Conservation (phyloP, 2,888 invertebrate species). For the Teinopalpus imperialis region DNA sequence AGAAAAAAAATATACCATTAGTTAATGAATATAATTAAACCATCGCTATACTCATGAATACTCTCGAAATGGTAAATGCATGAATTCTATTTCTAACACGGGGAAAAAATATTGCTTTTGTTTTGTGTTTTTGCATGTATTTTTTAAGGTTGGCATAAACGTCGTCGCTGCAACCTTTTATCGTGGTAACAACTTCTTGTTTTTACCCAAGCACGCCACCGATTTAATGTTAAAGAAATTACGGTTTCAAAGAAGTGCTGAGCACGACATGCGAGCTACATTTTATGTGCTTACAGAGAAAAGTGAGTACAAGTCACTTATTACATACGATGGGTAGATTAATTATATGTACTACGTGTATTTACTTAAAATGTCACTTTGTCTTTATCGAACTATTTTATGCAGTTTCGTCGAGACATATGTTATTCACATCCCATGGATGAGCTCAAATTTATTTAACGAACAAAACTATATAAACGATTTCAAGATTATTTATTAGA, state of each 20-base stretch:
- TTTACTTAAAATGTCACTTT: too few species aligned
- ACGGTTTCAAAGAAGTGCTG: slow-evolving; percentile 45
- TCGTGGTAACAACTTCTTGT: slow-evolving; percentile 36
- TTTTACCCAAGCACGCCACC: slow-evolving; percentile 40
- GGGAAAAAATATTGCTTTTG: slow-evolving; percentile 11
- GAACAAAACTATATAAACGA: too few species aligned
- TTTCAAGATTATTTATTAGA: too few species aligned
- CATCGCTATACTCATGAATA: slow-evolving; percentile 1
- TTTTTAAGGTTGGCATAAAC: slow-evolving; percentile 21
- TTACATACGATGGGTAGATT: too few species aligned
- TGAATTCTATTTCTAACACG: slow-evolving; percentile 10
- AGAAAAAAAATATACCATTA: too few species aligned
- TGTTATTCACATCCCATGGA: too few species aligned
- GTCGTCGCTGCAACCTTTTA: slow-evolving; percentile 26
- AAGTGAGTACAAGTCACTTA: slow-evolving; percentile 14
- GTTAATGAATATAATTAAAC: too few species aligned
- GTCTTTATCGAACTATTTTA: too few species aligned
- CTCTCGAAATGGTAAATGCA: slow-evolving; percentile 2
- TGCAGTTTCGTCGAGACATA: too few species aligned
- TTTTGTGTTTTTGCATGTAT: slow-evolving; percentile 19
- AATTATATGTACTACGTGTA: too few species aligned
- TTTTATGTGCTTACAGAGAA: slow-evolving; percentile 16
- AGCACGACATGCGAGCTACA: slow-evolving; percentile 32
- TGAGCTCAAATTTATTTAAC: too few species aligned
- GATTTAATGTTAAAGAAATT: slow-evolving; percentile 43